Percentiles rank a stretch among this genome's conserved stretches.
These are phyloP conservation scores for Cygnus olor DNA, from an alignment of 2,797 vertebrate species.

Conservation along the genomic window DNA sequence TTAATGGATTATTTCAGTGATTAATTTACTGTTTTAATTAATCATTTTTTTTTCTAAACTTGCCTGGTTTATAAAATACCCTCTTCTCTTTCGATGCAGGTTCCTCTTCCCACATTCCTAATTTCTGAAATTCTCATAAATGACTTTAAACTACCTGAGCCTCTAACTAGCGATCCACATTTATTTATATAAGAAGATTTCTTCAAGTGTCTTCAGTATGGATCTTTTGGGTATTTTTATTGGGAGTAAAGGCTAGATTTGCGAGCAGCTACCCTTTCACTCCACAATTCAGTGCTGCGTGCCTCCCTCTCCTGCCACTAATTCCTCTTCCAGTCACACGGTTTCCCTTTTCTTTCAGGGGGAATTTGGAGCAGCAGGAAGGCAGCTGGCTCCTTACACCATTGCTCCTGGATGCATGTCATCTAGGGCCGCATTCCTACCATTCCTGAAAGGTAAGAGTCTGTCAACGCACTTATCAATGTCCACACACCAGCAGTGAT, in stretches of 20 bases:
- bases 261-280: not conserved
- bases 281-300: not conserved
- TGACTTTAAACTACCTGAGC: not conserved
- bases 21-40: not conserved
- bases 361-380: not conserved
- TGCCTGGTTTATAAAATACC: not conserved
- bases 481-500: not conserved
- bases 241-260: not conserved
- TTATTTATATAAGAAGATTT: not conserved
- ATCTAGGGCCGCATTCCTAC: not conserved
- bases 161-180: not conserved
- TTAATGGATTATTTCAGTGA: not conserved
- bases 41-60: not conserved
- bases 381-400: not conserved
- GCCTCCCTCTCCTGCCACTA: not conserved
- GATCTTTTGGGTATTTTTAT: not conserved
- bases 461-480: not conserved
- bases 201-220: not conserved
- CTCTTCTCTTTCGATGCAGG: not conserved
- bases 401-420: fast-evolving
- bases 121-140: not conserved
- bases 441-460: not conserved
- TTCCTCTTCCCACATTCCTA: not conserved
- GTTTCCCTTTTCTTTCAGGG: not conserved
- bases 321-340: fast-evolving